These are phyloP conservation scores for Nomada fucata DNA, from an alignment of 2,888 invertebrate species.

Conservation along the genomic window DNA sequence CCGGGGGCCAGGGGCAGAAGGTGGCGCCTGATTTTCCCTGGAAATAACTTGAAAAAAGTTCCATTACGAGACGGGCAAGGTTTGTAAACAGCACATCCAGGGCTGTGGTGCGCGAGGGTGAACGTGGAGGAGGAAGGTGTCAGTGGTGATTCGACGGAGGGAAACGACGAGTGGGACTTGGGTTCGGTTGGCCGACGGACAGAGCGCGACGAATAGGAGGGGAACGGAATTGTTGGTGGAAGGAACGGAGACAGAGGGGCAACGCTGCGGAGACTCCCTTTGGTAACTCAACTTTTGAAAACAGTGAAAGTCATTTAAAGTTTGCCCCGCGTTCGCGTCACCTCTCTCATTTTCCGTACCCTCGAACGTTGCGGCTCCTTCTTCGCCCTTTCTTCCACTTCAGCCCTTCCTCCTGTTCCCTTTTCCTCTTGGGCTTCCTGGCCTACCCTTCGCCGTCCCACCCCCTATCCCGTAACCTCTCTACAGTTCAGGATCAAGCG, in stretches of 20 bases:
- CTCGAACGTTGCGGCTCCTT: slow-evolving; percentile 59
- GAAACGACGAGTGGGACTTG: slow-evolving; percentile 56
- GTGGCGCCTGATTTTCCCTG: slow-evolving; percentile 51
- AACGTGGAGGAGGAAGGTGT: slow-evolving; percentile 58
- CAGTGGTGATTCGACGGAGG: slow-evolving; percentile 69
- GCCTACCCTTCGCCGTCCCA: slow-evolving; percentile 6
- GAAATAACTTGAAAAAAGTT: slow-evolving; percentile 77
- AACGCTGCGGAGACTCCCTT: slow-evolving; percentile 71
- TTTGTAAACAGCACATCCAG: slow-evolving; percentile 76
- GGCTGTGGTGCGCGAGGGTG: slow-evolving; percentile 38
- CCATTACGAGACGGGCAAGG: slow-evolving; percentile 74
- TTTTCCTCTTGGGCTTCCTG: slow-evolving; percentile 21
- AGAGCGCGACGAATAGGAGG: slow-evolving; percentile 15
- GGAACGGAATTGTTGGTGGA: slow-evolving; percentile 23
- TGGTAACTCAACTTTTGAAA: slow-evolving; percentile 79
- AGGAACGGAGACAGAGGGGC: slow-evolving; percentile 28
- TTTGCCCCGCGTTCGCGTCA: slow-evolving; percentile 74
- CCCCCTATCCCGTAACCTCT: slow-evolving; percentile 10
- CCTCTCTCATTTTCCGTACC: slow-evolving; percentile 75
- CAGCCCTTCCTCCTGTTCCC: slow-evolving; percentile 35
- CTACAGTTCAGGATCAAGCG: slow-evolving; percentile 68
- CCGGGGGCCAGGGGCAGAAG: slow-evolving; percentile 33
- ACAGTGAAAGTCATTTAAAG: slow-evolving; percentile 81
- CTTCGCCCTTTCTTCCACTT: slow-evolving; percentile 51
- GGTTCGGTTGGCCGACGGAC: slow-evolving; percentile 39